phyloP scores from a whole-genome alignment of 2,888 invertebrate species.

The Peribatodes rhomboidaria region DNA sequence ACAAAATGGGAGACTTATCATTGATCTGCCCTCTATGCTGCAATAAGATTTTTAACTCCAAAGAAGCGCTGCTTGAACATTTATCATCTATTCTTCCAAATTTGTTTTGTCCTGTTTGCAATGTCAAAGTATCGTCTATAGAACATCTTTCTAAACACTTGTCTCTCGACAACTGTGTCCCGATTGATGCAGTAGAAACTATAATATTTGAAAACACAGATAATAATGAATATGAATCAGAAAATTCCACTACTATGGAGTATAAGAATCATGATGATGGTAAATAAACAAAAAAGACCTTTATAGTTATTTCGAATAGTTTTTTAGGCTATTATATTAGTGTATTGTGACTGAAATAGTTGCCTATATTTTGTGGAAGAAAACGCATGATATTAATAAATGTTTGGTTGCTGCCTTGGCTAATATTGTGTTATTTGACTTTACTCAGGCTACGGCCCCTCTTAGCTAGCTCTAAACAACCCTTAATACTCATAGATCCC shows the following conservation, averaged over 20 bases:
- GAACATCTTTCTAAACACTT: constrained; percentile 87
- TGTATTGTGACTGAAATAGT: too few species aligned
- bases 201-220: constrained; percentile 46
- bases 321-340: not conserved
- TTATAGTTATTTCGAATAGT: not conserved
- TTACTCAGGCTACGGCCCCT: too few species aligned
- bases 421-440: too few species aligned
- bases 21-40: constrained; percentile 89
- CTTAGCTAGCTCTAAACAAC: too few species aligned
- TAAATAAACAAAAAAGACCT: constrained; percentile 15
- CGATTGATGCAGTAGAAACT: constrained; percentile 37
- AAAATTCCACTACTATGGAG: constrained; percentile 24
- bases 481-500: too few species aligned
- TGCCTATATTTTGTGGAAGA: too few species aligned
- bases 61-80: constrained; percentile 83
- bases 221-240: constrained; percentile 30
- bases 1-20: constrained; percentile 82
- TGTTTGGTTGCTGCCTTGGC: too few species aligned
- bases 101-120: constrained; percentile 88
- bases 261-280: constrained; percentile 21
- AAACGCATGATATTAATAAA: too few species aligned
- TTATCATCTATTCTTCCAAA: constrained; percentile 81
- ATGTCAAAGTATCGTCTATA: constrained; percentile 82
- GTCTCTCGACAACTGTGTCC: constrained; percentile 67
- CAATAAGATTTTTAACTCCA: constrained; percentile 86